Evolutionary conservation across 2,888 invertebrate species (phyloP).

Genomic region (Nephrocerus scutellatus): DNA sequence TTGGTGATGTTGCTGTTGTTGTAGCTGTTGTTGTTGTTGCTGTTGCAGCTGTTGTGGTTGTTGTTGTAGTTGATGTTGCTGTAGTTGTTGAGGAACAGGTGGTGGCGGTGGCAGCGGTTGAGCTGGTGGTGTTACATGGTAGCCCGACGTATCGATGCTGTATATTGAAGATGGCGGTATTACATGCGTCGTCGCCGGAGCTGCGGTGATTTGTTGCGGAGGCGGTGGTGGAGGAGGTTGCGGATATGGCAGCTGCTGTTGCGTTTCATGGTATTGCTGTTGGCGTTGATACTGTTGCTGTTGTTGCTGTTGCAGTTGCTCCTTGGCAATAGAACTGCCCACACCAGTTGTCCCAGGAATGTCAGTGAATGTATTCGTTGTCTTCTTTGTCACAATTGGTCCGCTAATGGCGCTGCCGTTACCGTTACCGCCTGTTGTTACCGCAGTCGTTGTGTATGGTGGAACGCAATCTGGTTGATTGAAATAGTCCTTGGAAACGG

Average conservation of each 20-base stretch:
- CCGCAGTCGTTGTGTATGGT: constrained; percentile 29
- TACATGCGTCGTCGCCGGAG: constrained; percentile 40
- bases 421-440: constrained; percentile 26
- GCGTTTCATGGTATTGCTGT: constrained; percentile 17
- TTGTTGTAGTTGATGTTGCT: too few species aligned
- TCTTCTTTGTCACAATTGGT: constrained; percentile 36
- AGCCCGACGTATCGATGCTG: constrained; percentile 43
- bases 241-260: constrained; percentile 20
- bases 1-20: constrained; percentile 13
- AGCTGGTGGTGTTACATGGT: constrained; percentile 24
- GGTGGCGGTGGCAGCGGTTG: constrained; percentile 26
- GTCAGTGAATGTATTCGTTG: constrained; percentile 45
- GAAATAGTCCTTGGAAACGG: constrained; percentile 47
- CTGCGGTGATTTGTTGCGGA: constrained; percentile 13
- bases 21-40: constrained; percentile 19
- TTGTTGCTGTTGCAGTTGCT: constrained; percentile 28
- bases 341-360: constrained; percentile 47
- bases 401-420: constrained; percentile 32
- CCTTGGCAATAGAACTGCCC: constrained; percentile 44
- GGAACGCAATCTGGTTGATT: constrained; percentile 45
- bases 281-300: constrained; percentile 31
- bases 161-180: constrained; percentile 45
- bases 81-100: constrained; percentile 19
- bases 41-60: constrained; percentile 13
- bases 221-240: constrained; percentile 20